phyloP scores from a whole-genome alignment of 2,888 invertebrate species.

The Lydus trimaculatus region DNA sequence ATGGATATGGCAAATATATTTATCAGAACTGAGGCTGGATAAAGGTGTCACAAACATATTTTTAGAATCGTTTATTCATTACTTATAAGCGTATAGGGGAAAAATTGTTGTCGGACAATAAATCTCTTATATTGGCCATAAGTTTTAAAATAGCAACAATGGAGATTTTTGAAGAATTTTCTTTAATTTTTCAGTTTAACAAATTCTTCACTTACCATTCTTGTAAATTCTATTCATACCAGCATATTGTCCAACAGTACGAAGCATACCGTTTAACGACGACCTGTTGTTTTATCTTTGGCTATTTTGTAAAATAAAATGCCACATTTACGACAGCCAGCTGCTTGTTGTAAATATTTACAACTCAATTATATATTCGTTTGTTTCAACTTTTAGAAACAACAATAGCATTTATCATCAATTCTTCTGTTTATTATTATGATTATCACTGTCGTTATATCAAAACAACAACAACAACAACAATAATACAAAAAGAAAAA shows the following conservation, averaged over 20 bases:
- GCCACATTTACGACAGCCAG: background rate
- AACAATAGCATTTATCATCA: background rate
- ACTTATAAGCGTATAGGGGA: background rate
- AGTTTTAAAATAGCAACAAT: background rate
- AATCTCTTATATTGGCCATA: background rate
- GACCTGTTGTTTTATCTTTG: background rate
- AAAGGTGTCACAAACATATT: background rate
- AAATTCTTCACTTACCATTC: no score
- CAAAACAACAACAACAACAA: background rate
- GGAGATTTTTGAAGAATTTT: background rate
- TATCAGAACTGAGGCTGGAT: background rate
- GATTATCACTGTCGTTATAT: background rate
- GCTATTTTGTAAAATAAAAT: background rate
- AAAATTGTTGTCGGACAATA: background rate
- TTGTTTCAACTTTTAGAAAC: background rate
- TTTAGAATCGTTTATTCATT: background rate
- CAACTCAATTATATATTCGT: slow-evolving; percentile 3
- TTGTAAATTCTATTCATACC: background rate
- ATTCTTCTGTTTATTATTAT: background rate
- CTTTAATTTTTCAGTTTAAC: background rate
- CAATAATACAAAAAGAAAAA: no score
- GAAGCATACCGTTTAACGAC: background rate
- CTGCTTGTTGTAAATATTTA: slow-evolving; percentile 1
- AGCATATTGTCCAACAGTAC: background rate
- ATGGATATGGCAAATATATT: background rate